A percentile compares a stretch with the other conserved stretches of the same genome.
Evolutionary conservation across 2,113 vertebrate genomes (phyloP).

Genomic region (Hypanus sabinus): DNA sequence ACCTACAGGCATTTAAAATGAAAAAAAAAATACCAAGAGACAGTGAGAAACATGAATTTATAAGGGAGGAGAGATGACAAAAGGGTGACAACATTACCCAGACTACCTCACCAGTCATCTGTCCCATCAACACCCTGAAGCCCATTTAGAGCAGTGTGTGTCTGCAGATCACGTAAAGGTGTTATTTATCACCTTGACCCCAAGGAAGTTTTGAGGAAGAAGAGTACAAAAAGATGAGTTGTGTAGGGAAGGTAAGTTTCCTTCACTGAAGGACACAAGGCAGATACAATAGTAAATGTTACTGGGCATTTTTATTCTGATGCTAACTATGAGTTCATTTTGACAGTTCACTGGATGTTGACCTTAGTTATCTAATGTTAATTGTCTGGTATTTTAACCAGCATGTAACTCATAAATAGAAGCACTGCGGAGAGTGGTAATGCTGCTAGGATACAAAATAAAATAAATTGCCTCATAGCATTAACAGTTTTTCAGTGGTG

Average conservation of each 20-base stretch:
- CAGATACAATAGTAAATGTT: not conserved
- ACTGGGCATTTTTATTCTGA: not conserved
- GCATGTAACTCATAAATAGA: not conserved
- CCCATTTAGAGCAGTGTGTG: too few species aligned
- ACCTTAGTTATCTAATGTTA: not conserved
- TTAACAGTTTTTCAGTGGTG: not conserved
- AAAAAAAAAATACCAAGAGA: too few species aligned
- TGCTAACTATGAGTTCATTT: not conserved
- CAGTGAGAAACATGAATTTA: too few species aligned
- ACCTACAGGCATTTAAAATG: too few species aligned
- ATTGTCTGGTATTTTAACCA: not conserved
- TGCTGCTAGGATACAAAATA: not conserved
- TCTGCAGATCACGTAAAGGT: too few species aligned
- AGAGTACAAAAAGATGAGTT: not conserved
- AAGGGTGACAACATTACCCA: too few species aligned
- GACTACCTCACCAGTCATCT: too few species aligned
- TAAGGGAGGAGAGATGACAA: too few species aligned
- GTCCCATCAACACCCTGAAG: too few species aligned
- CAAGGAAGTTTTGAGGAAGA: not conserved
- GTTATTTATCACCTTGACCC: not conserved
- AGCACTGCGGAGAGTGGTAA: not conserved
- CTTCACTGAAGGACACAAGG: not conserved
- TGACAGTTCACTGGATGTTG: not conserved
- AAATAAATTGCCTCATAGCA: not conserved
- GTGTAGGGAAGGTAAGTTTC: not conserved